Evolutionary conservation across 2,113 vertebrate species (phyloP).

Genomic region (Rhinoptilus africanus): DNA sequence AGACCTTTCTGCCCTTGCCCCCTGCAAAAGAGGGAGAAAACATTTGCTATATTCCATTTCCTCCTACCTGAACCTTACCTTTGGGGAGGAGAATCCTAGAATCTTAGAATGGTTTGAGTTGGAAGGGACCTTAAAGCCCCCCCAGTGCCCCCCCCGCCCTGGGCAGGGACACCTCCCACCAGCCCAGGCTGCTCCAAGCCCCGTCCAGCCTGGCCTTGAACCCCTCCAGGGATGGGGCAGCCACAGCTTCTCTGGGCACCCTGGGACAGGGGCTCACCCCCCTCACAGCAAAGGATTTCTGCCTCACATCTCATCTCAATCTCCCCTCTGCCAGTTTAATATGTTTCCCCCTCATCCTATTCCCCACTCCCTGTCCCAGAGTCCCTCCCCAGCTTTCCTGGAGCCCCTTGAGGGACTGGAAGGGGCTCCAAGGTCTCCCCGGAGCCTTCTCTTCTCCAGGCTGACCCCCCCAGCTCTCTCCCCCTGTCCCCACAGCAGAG

Average conservation of each 20-base stretch:
- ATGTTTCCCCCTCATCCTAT: rapidly evolving
- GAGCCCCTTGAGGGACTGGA: neutral
- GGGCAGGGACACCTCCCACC: neutral
- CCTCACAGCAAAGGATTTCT: neutral
- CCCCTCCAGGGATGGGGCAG: neutral
- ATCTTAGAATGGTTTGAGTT: neutral
- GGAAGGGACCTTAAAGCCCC: neutral
- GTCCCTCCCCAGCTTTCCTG: neutral
- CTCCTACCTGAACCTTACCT: neutral
- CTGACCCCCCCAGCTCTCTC: neutral
- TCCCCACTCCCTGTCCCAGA: neutral
- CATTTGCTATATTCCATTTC: neutral
- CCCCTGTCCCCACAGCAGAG: neutral
- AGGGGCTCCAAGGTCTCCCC: neutral
- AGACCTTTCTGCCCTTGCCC: neutral
- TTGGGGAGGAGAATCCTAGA: neutral
- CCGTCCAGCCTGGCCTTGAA: neutral
- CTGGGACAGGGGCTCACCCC: neutral
- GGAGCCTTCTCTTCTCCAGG: neutral
- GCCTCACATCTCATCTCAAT: neutral
- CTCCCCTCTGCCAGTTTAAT: neutral
- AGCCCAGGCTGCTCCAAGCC: neutral
- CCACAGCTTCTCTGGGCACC: neutral
- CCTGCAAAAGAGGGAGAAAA: neutral
- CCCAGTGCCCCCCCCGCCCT: neutral